Conservation (phyloP, 23 tunicate species). For the Aplidium turbinatum region DNA sequence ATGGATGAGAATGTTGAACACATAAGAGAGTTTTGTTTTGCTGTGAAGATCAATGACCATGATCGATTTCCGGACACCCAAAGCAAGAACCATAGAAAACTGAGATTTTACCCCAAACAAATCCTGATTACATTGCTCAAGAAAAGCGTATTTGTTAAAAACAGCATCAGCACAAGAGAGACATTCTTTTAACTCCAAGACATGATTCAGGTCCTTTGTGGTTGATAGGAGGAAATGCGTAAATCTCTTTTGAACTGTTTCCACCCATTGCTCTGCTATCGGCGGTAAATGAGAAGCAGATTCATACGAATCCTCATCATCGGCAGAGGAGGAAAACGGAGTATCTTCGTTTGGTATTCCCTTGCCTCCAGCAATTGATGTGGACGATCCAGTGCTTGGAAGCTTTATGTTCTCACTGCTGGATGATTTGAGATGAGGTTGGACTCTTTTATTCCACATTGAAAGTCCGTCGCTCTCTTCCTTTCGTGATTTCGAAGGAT, state of each 20-base stretch:
- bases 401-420: constrained; percentile 4
- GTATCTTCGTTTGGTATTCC: not conserved
- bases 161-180: not conserved
- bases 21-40: constrained; percentile 14
- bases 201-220: not conserved
- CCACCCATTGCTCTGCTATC: constrained; percentile 35
- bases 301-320: constrained; percentile 28
- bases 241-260: constrained; percentile 14
- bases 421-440: constrained; percentile 24
- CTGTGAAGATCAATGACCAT: not conserved
- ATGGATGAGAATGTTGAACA: constrained; percentile 11
- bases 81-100: constrained; percentile 10
- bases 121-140: constrained; percentile 26
- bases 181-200: not conserved
- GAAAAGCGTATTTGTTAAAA: constrained; percentile 8
- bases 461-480: constrained; percentile 24
- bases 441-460: constrained; percentile 34
- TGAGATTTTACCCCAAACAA: constrained; percentile 30
- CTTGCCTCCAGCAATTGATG: not conserved
- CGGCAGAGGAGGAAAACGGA: not conserved
- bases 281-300: constrained; percentile 24
- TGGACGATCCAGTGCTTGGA: constrained; percentile 16
- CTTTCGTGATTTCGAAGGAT: not conserved
- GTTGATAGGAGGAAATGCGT: not conserved
- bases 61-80: constrained; percentile 36